phyloP scores from a whole-genome alignment of 2,113 vertebrate genomes.

The Leuciscus idus region DNA sequence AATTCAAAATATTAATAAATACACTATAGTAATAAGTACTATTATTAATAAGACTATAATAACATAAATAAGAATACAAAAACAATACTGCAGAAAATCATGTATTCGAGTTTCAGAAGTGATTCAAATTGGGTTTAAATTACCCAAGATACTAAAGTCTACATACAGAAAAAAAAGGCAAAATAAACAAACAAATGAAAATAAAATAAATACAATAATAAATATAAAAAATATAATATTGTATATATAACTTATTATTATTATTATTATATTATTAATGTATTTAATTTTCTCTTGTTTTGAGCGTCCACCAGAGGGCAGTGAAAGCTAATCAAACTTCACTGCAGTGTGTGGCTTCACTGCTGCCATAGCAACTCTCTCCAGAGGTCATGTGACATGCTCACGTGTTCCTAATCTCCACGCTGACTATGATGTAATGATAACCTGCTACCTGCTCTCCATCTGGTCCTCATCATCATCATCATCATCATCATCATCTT shows the following conservation, averaged over 20 bases:
- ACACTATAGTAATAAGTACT: no score
- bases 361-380: conserved; percentile 36
- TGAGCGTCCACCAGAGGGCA: conserved; percentile 68
- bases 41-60: no score
- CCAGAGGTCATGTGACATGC: conserved; percentile 45
- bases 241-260: no score
- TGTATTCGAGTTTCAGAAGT: neutral
- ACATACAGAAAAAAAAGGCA: neutral
- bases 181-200: no score
- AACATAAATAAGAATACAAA: no score
- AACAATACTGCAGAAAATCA: no score
- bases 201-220: no score
- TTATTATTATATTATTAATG: no score
- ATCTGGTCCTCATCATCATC: conserved; percentile 17
- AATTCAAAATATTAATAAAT: neutral
- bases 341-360: no score
- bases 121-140: neutral
- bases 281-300: neutral
- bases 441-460: conserved; percentile 50
- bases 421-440: conserved; percentile 62
- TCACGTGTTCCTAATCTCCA: conserved; percentile 71
- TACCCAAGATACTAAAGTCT: neutral
- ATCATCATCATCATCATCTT: conserved; percentile 58
- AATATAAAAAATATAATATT: no score
- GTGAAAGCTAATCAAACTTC: conserved; percentile 51